These are phyloP conservation scores for Drosophila jambulina DNA, from an alignment of 1,140 invertebrate genomes.

Conservation along the genomic window DNA sequence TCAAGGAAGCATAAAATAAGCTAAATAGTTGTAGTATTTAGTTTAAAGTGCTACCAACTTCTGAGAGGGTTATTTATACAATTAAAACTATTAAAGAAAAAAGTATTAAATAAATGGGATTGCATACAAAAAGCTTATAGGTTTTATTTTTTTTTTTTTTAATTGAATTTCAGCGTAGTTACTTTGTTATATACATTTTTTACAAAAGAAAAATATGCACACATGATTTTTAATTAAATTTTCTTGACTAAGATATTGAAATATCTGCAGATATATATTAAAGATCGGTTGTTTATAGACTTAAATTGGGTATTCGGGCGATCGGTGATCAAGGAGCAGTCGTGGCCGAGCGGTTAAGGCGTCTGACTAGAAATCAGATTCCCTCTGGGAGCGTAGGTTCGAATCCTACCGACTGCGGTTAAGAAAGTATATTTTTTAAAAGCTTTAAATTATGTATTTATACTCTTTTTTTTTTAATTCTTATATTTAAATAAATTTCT, in stretches of 20 bases:
- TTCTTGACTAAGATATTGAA: background rate
- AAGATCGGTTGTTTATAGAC: background rate
- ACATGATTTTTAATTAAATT: background rate
- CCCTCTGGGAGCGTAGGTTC: constrained; percentile 94
- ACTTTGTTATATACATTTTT: background rate
- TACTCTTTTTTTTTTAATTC: no score
- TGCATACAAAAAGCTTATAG: no score
- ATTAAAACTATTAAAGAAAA: background rate
- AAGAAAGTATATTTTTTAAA: no score
- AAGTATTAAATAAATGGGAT: background rate
- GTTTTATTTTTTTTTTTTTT: no score
- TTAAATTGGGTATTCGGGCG: background rate
- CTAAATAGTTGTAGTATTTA: background rate
- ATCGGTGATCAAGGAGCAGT: constrained; percentile 86
- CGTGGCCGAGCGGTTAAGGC: constrained; percentile 94
- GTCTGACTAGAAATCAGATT: constrained; percentile 94
- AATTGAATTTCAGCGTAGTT: no score
- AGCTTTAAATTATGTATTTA: no score
- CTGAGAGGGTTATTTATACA: background rate
- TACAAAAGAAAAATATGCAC: background rate
- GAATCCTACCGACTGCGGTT: constrained; percentile 92
- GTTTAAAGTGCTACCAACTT: background rate
- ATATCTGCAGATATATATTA: background rate
- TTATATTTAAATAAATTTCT: no score
- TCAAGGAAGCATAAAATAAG: background rate